phyloP scores from a whole-genome alignment of 1,140 invertebrate species.

The Venustaconcha ellipsiformis region DNA sequence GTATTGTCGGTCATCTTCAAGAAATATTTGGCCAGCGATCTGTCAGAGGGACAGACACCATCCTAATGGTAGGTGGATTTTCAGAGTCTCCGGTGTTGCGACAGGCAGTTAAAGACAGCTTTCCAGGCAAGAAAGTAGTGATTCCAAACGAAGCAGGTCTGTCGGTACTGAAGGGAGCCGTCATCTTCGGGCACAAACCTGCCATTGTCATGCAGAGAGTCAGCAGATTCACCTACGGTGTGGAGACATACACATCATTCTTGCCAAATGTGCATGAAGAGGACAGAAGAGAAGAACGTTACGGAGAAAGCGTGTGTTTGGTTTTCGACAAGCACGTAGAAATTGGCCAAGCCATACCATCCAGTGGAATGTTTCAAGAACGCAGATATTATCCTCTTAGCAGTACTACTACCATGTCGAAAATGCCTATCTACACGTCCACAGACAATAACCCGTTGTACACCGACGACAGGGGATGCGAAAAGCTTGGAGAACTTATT shows the following conservation, averaged over 20 bases:
- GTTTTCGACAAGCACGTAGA: too few species aligned
- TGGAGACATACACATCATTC: too few species aligned
- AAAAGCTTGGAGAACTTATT: constrained; percentile 16
- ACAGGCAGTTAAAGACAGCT: not conserved
- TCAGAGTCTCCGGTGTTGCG: constrained; percentile 13
- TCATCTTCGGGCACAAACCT: constrained; percentile 18
- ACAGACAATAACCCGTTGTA: constrained; percentile 19
- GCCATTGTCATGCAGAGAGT: too few species aligned
- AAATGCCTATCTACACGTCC: constrained; percentile 20
- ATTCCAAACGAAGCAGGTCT: not conserved
- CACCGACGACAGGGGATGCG: constrained; percentile 12
- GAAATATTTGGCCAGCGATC: not conserved
- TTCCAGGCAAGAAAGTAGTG: constrained; percentile 13
- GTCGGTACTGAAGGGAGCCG: constrained; percentile 14
- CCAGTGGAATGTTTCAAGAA: too few species aligned
- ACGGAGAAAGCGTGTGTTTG: too few species aligned
- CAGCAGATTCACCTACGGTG: too few species aligned
- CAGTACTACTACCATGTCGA: not conserved
- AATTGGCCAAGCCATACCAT: too few species aligned
- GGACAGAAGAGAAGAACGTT: too few species aligned
- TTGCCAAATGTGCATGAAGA: too few species aligned
- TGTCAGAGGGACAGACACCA: constrained; percentile 2
- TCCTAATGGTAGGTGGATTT: constrained; percentile 28
- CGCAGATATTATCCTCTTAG: too few species aligned
- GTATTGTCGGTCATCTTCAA: constrained; percentile 4